Base-by-base conservation (phyloP, 2,888 invertebrate species). In the Machimus atricapillus region DNA sequence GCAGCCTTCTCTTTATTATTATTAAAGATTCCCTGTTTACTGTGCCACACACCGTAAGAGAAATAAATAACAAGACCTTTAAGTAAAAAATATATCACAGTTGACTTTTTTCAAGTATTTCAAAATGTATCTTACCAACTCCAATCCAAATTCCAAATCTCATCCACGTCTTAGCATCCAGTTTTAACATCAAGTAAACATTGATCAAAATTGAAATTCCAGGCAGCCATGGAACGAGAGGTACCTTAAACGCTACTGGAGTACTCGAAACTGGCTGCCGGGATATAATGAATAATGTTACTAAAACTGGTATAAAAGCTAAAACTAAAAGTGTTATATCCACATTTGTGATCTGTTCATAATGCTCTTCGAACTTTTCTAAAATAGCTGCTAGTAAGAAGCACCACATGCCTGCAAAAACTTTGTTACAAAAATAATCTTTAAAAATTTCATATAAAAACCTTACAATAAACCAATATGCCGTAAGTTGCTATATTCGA, bases 131-230 rank as follows among this genome's bases (percentile, higher is more conserved):
- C 76, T 74, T 88, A 95, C 97, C 98, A 89, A 97, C 92, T 14
- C 92, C 91, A 93, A 97, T 95, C 98, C 98, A 98, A 43, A 97
- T 93, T 4, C 93, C 93, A 90, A 97, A 96, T 89, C 97, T 93
- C n/a, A 97, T 93, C 98, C 98, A 98, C 0, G 98, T 98, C 89
- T 94, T 93, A 0, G 92, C 90, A 89, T 96, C 96, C 87, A 92
- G 88, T 87, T 91, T 91, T 9, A 91, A 89, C 97, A 98, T 97
- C 31, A 98, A 93, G 91, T 97, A 97, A 86, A 97, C 94, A 91
- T 98, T 98, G 74, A 96, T 94, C 89, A 97, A 94, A 88, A 97
- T 96, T 90, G 97, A 97, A 76, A 97, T 90, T 56, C 95, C 95
- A 0, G 98, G 98, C 85, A 98, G 91, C 87, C 97, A 93, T 1